Conservation (phyloP, 2,888 invertebrate species). For the Eurytoma adleriae region DNA sequence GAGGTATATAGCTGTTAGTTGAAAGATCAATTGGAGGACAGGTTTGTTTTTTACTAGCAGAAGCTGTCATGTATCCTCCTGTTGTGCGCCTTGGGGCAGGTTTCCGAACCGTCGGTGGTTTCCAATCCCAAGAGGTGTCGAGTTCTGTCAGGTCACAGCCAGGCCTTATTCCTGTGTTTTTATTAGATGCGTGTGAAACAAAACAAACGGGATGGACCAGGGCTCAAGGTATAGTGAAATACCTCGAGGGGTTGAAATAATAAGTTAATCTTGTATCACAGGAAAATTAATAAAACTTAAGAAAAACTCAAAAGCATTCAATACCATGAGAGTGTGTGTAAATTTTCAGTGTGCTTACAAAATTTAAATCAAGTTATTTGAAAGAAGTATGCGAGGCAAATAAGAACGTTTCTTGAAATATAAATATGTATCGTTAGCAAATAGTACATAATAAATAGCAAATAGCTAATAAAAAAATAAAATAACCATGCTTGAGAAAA, state of each 20-base stretch:
- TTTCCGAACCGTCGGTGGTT: constrained; percentile 73
- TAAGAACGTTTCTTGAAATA: no score
- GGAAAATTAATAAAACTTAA: constrained; percentile 55
- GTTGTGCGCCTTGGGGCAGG: constrained; percentile 70
- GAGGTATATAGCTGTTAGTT: constrained; percentile 79
- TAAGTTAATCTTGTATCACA: constrained; percentile 48
- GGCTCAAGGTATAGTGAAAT: constrained; percentile 42
- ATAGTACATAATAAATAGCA: no score
- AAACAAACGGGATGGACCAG: constrained; percentile 70
- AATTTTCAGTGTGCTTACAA: constrained; percentile 16
- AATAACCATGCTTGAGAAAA: no score
- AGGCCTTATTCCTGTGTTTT: constrained; percentile 82
- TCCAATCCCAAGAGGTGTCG: constrained; percentile 81
- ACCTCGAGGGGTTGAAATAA: constrained; percentile 58
- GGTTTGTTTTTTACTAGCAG: constrained; percentile 69
- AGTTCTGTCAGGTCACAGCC: constrained; percentile 90
- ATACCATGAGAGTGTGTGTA: constrained; percentile 40
- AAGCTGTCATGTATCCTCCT: constrained; percentile 65
- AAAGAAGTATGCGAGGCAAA: no score
- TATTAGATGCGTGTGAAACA: constrained; percentile 71
- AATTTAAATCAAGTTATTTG: background rate
- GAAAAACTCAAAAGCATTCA: constrained; percentile 53
- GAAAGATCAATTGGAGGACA: constrained; percentile 76
- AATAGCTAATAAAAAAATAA: no score
- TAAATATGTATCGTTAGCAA: no score